Evolutionary conservation across 2,113 vertebrate genomes (phyloP).

Genomic region (Pampusana beccarii): DNA sequence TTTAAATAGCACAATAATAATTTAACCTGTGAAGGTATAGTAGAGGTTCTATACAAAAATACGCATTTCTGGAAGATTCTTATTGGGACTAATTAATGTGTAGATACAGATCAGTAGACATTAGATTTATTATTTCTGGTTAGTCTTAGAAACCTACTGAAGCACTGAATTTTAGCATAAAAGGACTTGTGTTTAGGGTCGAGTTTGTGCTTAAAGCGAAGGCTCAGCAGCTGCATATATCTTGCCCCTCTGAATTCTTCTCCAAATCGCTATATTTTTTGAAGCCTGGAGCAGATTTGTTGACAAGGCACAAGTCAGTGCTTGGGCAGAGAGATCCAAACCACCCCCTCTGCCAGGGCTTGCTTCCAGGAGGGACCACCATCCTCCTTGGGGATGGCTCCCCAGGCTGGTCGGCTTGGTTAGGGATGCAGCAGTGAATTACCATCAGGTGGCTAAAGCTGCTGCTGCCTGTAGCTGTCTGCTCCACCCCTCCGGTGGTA

Average conservation of each 20-base stretch:
- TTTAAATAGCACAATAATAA: not conserved
- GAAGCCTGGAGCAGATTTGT: not conserved
- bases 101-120: not conserved
- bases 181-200: not conserved
- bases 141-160: not conserved
- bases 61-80: not conserved
- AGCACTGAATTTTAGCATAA: not conserved
- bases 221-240: not conserved
- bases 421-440: not conserved
- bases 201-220: not conserved
- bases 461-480: not conserved
- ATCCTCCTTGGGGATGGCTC: not conserved
- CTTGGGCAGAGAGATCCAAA: not conserved
- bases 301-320: not conserved
- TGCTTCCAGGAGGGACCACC: not conserved
- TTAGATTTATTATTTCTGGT: not conserved
- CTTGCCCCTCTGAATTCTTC: not conserved
- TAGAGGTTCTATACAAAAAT: not conserved
- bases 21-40: not conserved
- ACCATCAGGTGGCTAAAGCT: fast-evolving
- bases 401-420: not conserved
- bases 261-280: not conserved
- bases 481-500: not conserved
- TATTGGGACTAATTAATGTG: not conserved
- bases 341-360: fast-evolving